A percentile compares a stretch with the other conserved stretches of the same genome.
Conservation (phyloP, 2,888 invertebrate species). For the Agonum fuliginosum region DNA sequence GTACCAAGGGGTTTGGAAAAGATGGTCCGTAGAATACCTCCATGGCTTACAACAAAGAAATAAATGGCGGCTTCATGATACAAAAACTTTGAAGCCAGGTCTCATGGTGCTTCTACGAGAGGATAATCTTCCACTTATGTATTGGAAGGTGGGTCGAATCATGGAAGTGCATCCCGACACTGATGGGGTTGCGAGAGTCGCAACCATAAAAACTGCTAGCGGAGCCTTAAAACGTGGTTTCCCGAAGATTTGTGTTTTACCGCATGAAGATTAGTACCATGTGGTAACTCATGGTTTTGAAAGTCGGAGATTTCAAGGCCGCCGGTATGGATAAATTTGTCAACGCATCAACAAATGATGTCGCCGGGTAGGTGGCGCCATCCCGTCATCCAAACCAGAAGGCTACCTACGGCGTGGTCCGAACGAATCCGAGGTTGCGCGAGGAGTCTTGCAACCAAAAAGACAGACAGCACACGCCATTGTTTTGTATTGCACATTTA, state of each 20-base stretch:
- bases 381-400: too few relatives aligned
- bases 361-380: too few relatives aligned
- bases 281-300: background rate
- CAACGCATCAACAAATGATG: too few relatives aligned
- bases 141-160: constrained; percentile 34
- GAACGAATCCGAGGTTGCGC: too few relatives aligned
- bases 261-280: background rate
- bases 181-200: constrained; percentile 41
- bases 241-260: background rate
- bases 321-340: constrained; percentile 14
- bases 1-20: constrained; percentile 63
- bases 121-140: constrained; percentile 13
- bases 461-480: too few relatives aligned
- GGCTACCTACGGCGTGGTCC: too few relatives aligned
- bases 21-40: constrained; percentile 62
- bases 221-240: constrained; percentile 14
- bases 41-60: constrained; percentile 44
- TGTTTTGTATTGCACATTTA: too few relatives aligned
- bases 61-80: constrained; percentile 50
- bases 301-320: background rate
- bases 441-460: too few relatives aligned
- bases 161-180: constrained; percentile 38
- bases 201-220: constrained; percentile 9
- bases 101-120: constrained; percentile 5
- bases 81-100: constrained; percentile 31